Evolutionary conservation across 2,113 vertebrate species (phyloP).

Genomic region (Odocoileus virginianus): DNA sequence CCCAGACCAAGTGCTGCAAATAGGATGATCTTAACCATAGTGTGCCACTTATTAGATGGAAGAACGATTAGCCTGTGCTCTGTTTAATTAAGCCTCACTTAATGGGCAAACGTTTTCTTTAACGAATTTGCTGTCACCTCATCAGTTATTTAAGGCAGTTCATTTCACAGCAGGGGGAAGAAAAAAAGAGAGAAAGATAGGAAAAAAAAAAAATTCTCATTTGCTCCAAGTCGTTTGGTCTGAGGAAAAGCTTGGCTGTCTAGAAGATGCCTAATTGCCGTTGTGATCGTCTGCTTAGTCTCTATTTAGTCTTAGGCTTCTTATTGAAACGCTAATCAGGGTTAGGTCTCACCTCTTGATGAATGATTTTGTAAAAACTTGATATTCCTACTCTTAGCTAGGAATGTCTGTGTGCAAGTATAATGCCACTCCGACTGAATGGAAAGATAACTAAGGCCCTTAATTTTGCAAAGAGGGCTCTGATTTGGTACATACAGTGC

Average conservation of each 20-base stretch:
- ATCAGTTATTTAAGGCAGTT: constrained; percentile 51
- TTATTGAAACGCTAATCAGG: constrained; percentile 72
- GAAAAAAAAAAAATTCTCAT: not conserved
- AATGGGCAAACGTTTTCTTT: constrained; percentile 63
- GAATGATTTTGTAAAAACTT: constrained; percentile 73
- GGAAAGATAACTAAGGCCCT: constrained; percentile 66
- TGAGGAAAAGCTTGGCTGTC: constrained; percentile 48
- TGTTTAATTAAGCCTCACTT: constrained; percentile 72
- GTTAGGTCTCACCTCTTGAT: constrained; percentile 73
- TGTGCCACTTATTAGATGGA: not conserved
- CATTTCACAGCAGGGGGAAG: constrained; percentile 21
- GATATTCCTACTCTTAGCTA: constrained; percentile 54
- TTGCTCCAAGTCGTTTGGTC: constrained; percentile 52
- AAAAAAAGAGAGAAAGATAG: not conserved
- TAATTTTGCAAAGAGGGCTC: constrained; percentile 65
- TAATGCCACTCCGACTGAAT: constrained; percentile 54
- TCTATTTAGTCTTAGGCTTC: constrained; percentile 63
- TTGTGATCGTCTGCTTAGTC: constrained; percentile 43
- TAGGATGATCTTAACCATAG: constrained; percentile 7
- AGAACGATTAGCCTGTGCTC: constrained; percentile 54
- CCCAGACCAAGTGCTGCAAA: not conserved
- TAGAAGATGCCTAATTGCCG: constrained; percentile 62
- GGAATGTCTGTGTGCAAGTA: constrained; percentile 41
- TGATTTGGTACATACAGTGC: constrained; percentile 59
- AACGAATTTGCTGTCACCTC: constrained; percentile 47